phyloP scores from a whole-genome alignment of 2,113 vertebrate genomes.

The Actinemys pallida region DNA sequence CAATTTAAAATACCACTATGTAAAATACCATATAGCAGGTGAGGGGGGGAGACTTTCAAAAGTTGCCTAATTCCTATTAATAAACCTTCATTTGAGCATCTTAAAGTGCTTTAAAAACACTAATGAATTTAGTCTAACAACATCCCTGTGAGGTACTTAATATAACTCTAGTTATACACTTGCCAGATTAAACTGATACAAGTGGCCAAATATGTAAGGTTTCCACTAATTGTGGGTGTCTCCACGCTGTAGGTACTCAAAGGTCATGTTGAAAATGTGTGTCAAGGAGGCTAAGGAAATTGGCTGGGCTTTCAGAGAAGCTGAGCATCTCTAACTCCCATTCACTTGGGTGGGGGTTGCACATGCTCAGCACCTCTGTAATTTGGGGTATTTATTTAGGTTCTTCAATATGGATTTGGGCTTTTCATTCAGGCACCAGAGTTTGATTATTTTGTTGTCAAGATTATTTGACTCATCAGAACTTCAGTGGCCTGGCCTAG shows the following conservation, averaged over 20 bases:
- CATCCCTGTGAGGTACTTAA: not conserved
- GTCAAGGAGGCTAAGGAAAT: not conserved
- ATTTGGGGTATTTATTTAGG: too few species aligned
- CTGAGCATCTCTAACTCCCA: not conserved
- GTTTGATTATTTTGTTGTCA: too few species aligned
- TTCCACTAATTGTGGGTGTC: not conserved
- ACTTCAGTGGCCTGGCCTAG: too few species aligned
- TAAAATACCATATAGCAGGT: not conserved
- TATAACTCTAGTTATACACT: not conserved
- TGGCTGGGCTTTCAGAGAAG: not conserved
- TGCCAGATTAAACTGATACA: not conserved
- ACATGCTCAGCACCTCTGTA: too few species aligned
- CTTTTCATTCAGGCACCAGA: too few species aligned
- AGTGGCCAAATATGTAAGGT: fast-evolving
- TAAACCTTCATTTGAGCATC: not conserved
- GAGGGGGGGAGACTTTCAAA: not conserved
- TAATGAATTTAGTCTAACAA: not conserved
- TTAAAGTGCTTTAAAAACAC: not conserved
- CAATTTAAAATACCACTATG: not conserved
- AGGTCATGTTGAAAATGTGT: not conserved
- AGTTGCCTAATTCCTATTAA: not conserved
- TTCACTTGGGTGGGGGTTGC: too few species aligned
- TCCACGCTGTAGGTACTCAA: not conserved
- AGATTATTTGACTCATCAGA: too few species aligned
- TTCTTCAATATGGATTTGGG: too few species aligned